These are phyloP conservation scores for Diploscapter pachys DNA, from an alignment of 1,140 invertebrate genomes.

Conservation along the genomic window DNA sequence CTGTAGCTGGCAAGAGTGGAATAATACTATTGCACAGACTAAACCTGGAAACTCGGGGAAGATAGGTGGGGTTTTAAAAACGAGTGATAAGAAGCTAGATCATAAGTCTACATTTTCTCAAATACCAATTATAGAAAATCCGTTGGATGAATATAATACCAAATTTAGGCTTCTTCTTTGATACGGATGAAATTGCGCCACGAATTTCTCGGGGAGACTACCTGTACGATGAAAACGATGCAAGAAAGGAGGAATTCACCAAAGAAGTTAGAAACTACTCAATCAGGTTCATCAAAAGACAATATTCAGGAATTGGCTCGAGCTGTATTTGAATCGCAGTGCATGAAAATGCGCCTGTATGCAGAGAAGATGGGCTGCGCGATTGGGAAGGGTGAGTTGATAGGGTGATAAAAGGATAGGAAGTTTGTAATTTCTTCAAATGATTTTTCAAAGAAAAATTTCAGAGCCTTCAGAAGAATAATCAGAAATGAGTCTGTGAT, in stretches of 20 bases:
- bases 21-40: slow-evolving; percentile 22
- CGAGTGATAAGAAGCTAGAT: background rate
- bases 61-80: slow-evolving; percentile 14
- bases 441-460: background rate
- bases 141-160: no score
- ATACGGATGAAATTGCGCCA: slow-evolving; percentile 36
- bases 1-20: slow-evolving; percentile 25
- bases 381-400: no score
- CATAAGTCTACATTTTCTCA: no score
- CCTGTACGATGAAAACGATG: slow-evolving; percentile 62
- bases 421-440: background rate
- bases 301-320: slow-evolving; percentile 15
- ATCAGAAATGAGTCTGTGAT: background rate
- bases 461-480: background rate
- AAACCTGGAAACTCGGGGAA: slow-evolving; percentile 31
- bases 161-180: slow-evolving; percentile 35
- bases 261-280: background rate
- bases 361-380: slow-evolving; percentile 24
- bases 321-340: slow-evolving; percentile 38
- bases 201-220: slow-evolving; percentile 57
- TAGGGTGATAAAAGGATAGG: background rate
- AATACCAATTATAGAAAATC: no score
- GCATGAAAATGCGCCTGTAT: slow-evolving; percentile 31
- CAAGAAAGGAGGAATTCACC: slow-evolving; percentile 15
- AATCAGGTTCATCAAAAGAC: slow-evolving; percentile 1